phyloP scores from a whole-genome alignment of 2,797 vertebrate species.

The Gorsachius magnificus region DNA sequence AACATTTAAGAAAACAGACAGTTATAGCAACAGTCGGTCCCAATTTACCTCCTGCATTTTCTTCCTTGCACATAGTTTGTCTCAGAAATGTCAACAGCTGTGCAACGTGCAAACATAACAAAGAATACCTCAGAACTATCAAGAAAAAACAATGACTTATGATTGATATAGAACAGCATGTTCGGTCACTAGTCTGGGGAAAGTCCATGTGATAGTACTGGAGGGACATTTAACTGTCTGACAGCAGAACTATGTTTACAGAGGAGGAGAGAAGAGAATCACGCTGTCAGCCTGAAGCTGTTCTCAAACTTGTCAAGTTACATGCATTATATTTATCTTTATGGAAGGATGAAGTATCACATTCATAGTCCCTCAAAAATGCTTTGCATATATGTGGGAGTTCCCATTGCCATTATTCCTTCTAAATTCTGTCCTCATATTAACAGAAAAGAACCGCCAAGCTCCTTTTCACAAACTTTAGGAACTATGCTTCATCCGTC shows the following conservation, averaged over 20 bases:
- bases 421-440: not conserved
- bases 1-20: not conserved
- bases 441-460: not conserved
- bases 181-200: not conserved
- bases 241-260: not conserved
- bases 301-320: not conserved
- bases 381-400: not conserved
- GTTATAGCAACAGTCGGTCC: not conserved
- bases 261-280: not conserved
- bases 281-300: not conserved
- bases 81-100: not conserved
- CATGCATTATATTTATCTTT: not conserved
- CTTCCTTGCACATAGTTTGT: not conserved
- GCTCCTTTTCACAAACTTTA: not conserved
- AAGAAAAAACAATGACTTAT: not conserved
- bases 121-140: not conserved
- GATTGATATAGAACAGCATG: not conserved
- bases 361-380: not conserved
- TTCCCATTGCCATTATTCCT: not conserved
- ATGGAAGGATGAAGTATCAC: not conserved
- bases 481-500: not conserved
- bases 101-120: not conserved
- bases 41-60: not conserved
- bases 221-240: not conserved
- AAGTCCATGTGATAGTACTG: not conserved